Evolutionary conservation across 2,113 vertebrate species (phyloP).

Genomic region (Cricetomys ansorgei): DNA sequence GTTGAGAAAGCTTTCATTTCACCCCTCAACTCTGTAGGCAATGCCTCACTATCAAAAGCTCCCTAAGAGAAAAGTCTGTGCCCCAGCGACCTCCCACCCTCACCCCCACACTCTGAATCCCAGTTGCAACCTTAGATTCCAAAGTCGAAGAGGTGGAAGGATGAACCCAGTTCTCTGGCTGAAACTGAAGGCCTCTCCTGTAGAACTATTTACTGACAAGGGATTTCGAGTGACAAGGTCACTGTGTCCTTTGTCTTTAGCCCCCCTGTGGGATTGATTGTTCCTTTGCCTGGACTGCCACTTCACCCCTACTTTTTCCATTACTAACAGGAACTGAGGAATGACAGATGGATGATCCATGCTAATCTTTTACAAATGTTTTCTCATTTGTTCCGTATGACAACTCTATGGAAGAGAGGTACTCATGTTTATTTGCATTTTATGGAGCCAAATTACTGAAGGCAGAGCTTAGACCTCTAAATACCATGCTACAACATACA

Average conservation of each 20-base stretch:
- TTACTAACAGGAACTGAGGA: neutral
- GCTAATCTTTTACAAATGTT: neutral
- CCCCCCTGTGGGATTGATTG: neutral
- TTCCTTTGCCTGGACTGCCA: neutral
- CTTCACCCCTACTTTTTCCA: neutral
- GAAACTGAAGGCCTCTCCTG: neutral
- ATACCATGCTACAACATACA: neutral
- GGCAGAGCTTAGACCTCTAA: too few relatives aligned
- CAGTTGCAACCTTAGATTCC: neutral
- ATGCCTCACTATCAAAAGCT: neutral
- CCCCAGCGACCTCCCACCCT: too few relatives aligned
- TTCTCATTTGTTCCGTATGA: neutral
- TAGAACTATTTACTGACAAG: neutral
- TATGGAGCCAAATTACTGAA: neutral
- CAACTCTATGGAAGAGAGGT: neutral
- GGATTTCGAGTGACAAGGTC: neutral
- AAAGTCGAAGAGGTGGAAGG: neutral
- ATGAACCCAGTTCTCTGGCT: neutral
- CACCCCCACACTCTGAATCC: too few relatives aligned
- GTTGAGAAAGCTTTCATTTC: neutral
- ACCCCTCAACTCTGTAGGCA: neutral
- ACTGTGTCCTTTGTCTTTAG: neutral
- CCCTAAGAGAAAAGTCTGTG: neutral
- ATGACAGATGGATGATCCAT: neutral
- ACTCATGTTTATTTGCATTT: neutral